Conservation (phyloP, 2,113 vertebrate genomes). For the Tursiops truncatus region DNA sequence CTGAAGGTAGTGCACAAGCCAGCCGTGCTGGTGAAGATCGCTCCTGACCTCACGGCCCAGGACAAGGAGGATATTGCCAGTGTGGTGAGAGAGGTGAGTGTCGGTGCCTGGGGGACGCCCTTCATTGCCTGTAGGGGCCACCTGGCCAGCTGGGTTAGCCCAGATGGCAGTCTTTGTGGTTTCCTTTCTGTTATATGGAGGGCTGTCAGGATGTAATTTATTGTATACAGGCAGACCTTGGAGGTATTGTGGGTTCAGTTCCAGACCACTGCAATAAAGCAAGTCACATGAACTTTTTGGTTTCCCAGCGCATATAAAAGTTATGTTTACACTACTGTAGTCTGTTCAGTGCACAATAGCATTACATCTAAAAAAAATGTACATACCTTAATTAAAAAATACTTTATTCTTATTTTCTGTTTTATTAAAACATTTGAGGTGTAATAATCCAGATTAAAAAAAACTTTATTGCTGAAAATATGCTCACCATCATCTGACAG, state of each 20-base stretch:
- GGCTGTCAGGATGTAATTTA: background rate
- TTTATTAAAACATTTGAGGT: no score
- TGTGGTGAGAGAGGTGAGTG: slow-evolving; percentile 89
- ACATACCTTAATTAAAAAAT: background rate
- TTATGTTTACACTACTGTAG: no score
- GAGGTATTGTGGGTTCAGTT: background rate
- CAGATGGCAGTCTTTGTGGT: background rate
- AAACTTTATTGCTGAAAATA: background rate
- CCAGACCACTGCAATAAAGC: background rate
- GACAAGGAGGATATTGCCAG: slow-evolving; percentile 94
- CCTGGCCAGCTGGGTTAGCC: background rate
- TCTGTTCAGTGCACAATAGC: background rate
- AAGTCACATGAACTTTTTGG: background rate
- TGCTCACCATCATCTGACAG: background rate
- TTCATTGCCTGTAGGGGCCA: background rate
- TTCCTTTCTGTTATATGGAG: background rate
- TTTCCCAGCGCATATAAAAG: background rate
- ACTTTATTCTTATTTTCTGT: background rate
- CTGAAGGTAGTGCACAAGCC: slow-evolving; percentile 84
- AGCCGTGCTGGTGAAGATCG: slow-evolving; percentile 94
- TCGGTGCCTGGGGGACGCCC: rapidly evolving
- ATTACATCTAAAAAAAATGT: background rate
- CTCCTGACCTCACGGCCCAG: slow-evolving; percentile 91
- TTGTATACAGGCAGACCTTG: background rate
- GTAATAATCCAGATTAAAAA: no score